phyloP scores from a whole-genome alignment of 2,113 vertebrate genomes.

The Saguinus imperator region DNA sequence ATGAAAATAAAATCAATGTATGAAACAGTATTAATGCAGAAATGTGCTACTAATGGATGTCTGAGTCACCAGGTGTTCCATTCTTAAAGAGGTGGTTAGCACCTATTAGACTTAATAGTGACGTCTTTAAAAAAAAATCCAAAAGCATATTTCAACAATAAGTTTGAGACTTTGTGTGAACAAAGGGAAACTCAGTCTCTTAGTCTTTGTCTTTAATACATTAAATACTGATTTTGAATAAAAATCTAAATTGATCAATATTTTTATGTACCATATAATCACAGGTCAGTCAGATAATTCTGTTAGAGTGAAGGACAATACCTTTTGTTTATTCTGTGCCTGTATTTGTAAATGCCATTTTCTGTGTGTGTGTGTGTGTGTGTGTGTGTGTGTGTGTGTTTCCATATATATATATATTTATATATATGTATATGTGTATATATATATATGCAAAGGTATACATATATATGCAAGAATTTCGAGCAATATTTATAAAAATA shows the following conservation, averaged over 20 bases:
- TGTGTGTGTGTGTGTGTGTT: no score
- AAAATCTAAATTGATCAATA: constrained; percentile 54
- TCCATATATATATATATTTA: neutral
- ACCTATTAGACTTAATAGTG: neutral
- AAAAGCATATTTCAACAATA: neutral
- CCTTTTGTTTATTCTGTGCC: neutral
- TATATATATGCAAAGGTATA: neutral
- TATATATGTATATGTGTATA: neutral
- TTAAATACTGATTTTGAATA: constrained; percentile 44
- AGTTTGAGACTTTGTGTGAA: constrained; percentile 28
- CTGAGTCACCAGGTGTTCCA: neutral
- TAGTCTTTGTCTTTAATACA: neutral
- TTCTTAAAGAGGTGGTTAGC: neutral
- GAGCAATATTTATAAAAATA: constrained; percentile 1
- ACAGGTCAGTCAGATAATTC: neutral
- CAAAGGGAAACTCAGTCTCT: neutral
- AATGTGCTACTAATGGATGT: neutral
- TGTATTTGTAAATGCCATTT: neutral
- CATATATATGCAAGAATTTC: neutral
- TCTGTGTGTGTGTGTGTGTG: neutral
- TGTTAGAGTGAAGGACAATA: neutral
- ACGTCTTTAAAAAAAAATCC: neutral
- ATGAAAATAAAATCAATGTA: constrained; percentile 53
- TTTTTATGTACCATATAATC: constrained; percentile 9
- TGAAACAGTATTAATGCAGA: constrained; percentile 57